These are phyloP conservation scores for Hydractinia symbiolongicarpus DNA, from an alignment of 30 jellyfish, hydroid and myxozoan genomes.

Conservation along the genomic window DNA sequence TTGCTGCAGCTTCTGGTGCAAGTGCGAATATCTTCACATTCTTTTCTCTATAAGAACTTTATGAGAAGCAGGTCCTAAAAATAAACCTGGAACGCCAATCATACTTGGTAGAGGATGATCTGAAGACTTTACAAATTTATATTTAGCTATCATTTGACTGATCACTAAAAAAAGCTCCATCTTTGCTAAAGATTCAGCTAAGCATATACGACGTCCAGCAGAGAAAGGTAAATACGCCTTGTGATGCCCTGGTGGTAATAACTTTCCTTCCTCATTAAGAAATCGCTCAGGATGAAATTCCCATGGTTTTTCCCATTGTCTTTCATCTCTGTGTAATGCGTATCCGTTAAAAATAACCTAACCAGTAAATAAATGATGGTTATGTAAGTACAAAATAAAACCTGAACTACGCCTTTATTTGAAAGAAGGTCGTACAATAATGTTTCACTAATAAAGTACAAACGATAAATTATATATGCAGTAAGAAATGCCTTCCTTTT, in stretches of 20 bases:
- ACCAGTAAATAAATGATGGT: neutral
- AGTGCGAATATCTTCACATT: neutral
- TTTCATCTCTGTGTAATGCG: conserved; percentile 55
- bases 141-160: conserved; percentile 47
- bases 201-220: conserved; percentile 73
- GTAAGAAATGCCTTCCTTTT: too few relatives aligned
- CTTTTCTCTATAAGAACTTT: conserved; percentile 32
- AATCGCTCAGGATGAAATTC: conserved; percentile 63
- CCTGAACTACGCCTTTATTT: too few relatives aligned
- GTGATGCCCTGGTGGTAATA: conserved; percentile 58
- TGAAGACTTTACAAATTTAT: conserved; percentile 52
- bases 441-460: too few relatives aligned
- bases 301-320: conserved; percentile 65
- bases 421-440: too few relatives aligned
- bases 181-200: conserved; percentile 73
- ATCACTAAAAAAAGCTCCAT: conserved; percentile 57
- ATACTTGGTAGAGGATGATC: conserved; percentile 65
- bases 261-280: conserved; percentile 47
- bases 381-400: too few relatives aligned
- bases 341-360: conserved; percentile 61
- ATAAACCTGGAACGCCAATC: conserved; percentile 65
- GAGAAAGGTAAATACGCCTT: conserved; percentile 67
- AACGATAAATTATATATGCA: too few relatives aligned
- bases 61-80: conserved; percentile 66
- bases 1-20: too few relatives aligned